A percentile compares a stretch with the other conserved stretches of the same genome.
These are phyloP conservation scores for Phylloscopus whistleri DNA, from an alignment of 2,113 vertebrate species.

Conservation along the genomic window DNA sequence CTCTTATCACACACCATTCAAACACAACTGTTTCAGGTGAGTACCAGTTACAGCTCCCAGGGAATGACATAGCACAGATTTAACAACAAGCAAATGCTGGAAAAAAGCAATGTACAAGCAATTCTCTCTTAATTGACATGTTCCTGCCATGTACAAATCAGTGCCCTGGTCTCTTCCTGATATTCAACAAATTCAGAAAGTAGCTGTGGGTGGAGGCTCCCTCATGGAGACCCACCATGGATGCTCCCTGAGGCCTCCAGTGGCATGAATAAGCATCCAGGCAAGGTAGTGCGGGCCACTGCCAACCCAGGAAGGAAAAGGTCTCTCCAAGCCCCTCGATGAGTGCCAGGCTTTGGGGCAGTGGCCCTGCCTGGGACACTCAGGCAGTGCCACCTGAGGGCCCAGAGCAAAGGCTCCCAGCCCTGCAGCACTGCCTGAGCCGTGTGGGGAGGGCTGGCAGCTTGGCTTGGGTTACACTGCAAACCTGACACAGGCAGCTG, in stretches of 20 bases:
- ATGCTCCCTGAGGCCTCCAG: background rate
- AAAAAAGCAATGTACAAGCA: background rate
- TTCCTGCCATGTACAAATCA: background rate
- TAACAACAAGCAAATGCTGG: background rate
- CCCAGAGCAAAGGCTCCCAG: background rate
- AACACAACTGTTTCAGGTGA: background rate
- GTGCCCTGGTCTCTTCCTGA: background rate
- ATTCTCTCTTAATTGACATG: background rate
- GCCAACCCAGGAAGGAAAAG: background rate
- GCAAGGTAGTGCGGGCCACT: background rate
- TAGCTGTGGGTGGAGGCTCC: background rate
- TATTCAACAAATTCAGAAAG: background rate
- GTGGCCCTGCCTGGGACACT: background rate
- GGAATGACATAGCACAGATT: background rate
- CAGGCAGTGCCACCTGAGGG: background rate
- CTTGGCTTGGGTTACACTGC: background rate
- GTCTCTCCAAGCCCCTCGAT: background rate
- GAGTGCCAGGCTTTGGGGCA: background rate
- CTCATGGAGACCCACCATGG: rapidly evolving
- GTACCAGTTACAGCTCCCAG: background rate
- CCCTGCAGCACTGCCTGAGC: background rate
- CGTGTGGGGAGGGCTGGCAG: rapidly evolving
- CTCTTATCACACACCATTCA: background rate
- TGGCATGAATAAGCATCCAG: background rate
- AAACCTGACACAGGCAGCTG: background rate